phyloP scores from a whole-genome alignment of 1,140 invertebrate genomes.

The Coptotermes formosanus region DNA sequence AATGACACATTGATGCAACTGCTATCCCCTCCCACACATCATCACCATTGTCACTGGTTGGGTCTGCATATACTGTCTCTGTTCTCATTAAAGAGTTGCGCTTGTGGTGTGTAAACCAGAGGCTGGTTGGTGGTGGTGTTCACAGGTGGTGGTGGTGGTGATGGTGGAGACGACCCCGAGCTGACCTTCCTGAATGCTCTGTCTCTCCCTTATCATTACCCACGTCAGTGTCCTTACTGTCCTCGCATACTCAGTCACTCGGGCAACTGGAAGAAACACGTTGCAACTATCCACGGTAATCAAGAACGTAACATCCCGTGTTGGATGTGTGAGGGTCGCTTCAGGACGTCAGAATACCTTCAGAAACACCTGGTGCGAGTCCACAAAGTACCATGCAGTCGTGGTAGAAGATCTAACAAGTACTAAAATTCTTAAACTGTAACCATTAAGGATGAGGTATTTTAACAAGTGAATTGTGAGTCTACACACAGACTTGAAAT shows the following conservation, averaged over 20 bases:
- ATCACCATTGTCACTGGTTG: neutral
- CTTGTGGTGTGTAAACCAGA: slow-evolving; percentile 15
- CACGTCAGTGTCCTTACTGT: slow-evolving; percentile 42
- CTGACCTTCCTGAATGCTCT: slow-evolving; percentile 29
- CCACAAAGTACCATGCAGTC: slow-evolving; percentile 39
- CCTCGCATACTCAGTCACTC: slow-evolving; percentile 39
- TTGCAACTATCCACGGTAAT: slow-evolving; percentile 41
- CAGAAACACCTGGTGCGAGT: slow-evolving; percentile 42
- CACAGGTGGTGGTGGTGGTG: slow-evolving; percentile 34
- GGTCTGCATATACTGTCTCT: neutral
- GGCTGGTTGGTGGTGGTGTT: slow-evolving; percentile 14
- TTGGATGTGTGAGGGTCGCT: slow-evolving; percentile 37
- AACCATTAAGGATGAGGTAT: neutral
- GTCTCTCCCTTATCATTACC: slow-evolving; percentile 32
- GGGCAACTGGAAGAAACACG: slow-evolving; percentile 40
- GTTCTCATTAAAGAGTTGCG: neutral
- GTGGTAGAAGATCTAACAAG: neutral
- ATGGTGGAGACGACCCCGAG: slow-evolving; percentile 31
- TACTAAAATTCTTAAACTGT: neutral
- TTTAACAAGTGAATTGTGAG: neutral
- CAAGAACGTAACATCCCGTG: slow-evolving; percentile 40
- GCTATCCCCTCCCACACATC: neutral
- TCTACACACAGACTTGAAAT: too few relatives aligned
- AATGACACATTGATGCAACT: too few relatives aligned
- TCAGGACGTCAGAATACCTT: slow-evolving; percentile 41